Base-by-base conservation (phyloP, 2,888 invertebrate genomes). In the Campoletis raptor region DNA sequence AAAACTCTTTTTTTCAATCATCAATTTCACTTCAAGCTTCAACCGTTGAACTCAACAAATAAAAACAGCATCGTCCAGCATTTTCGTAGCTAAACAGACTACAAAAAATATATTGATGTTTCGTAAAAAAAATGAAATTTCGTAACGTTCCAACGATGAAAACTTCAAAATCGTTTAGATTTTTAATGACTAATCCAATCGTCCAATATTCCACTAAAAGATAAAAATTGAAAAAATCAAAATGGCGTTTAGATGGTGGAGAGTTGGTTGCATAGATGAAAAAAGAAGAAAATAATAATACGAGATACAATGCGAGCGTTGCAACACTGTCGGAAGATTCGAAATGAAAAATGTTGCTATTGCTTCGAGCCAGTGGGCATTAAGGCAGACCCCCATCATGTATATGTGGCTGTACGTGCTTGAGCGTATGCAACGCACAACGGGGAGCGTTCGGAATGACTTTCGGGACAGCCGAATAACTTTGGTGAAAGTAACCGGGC, bases 391-490 rank as follows among this genome's bases (percentile, higher is more conserved):
- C 30, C 30, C 30, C 6, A 30, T 30, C n/a, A 69, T 15, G 69
- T 42, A 40, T 69, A 40, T 42, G 15, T 15, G 42, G 21, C 21
- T 70, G 30, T 70, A 21, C 21, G 42, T 40, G 10, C n/a, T 40
- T 0, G 12, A 5, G 40, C 40, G 67, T 40, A 67, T 70, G 70
- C 70, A 70, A 70, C 67, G 76, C 40, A 42, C 70, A 70, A 45
- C 67, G 76, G 76, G 57, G 69, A 69, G 67, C 54, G 67, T n/a
- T 67, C 66, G 73, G 57, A 74, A 84, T 80, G 80, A 48, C 74
- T 78, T 78, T 80, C 76, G 74, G 48, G 74, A 74, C 74, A 76
- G 73, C 73, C 85, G 85, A 85, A 85, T 85, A 85, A 70, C 85
- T 85, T 37, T 9, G 85, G 85, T 81, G 85, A 85, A 85, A 85